These are phyloP conservation scores for Bombus superbus DNA, from an alignment of 1,140 invertebrate genomes.

Conservation along the genomic window DNA sequence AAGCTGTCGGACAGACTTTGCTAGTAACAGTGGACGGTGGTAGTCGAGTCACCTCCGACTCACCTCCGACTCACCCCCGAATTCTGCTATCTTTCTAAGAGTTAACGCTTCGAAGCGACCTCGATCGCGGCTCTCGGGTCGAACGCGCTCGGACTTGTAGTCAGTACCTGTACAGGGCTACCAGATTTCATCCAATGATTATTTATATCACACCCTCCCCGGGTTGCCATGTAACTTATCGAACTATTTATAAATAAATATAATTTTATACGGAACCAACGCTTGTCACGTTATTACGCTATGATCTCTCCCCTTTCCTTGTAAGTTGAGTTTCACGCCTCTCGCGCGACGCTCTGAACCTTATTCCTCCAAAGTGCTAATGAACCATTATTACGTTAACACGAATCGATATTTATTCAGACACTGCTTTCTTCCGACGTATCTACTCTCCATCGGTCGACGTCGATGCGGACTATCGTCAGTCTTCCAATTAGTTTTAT, in stretches of 20 bases:
- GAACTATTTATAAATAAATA: conserved; percentile 83
- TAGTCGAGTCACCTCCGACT: conserved; percentile 47
- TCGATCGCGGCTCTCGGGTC: conserved; percentile 31
- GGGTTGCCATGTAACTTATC: conserved; percentile 81
- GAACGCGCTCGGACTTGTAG: conserved; percentile 71
- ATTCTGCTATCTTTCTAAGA: conserved; percentile 52
- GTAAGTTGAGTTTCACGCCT: background rate
- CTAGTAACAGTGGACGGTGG: conserved; percentile 46
- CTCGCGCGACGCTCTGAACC: background rate
- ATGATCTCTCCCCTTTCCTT: background rate
- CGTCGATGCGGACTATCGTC: background rate
- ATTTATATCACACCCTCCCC: conserved; percentile 74
- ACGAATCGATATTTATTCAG: background rate
- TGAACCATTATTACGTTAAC: conserved; percentile 6
- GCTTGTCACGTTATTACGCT: background rate
- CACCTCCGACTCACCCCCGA: conserved; percentile 19
- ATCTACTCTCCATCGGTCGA: background rate
- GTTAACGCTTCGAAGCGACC: conserved; percentile 28
- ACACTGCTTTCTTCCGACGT: background rate
- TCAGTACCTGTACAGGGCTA: conserved; percentile 73
- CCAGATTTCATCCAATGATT: conserved; percentile 79
- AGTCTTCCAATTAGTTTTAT: background rate
- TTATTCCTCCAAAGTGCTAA: background rate
- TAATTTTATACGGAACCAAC: conserved; percentile 72
- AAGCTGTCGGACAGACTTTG: conserved; percentile 17